Evolutionary conservation across 2,888 invertebrate genomes (phyloP).

Genomic region (Drosophila mulleri): DNA sequence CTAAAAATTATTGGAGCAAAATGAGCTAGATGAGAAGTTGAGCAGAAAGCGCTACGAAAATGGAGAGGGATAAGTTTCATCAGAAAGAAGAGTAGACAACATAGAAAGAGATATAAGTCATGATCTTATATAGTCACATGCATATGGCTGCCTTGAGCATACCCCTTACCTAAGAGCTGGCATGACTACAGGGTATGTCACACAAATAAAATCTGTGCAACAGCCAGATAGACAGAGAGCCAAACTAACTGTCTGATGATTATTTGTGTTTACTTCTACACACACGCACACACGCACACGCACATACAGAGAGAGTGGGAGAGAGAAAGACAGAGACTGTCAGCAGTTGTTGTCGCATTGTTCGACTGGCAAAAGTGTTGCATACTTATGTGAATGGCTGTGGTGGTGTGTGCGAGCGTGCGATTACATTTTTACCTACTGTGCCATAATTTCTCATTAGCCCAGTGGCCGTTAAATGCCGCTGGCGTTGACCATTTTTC

Average conservation of each 20-base stretch:
- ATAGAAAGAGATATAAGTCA: no score
- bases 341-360: slow-evolving; percentile 38
- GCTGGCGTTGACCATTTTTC: slow-evolving; percentile 60
- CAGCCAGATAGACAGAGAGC: slow-evolving; percentile 47
- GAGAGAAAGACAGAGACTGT: not conserved
- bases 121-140: not conserved
- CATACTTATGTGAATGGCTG: slow-evolving; percentile 40
- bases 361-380: slow-evolving; percentile 48
- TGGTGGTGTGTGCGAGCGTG: not conserved
- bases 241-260: slow-evolving; percentile 73
- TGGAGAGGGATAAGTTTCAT: no score
- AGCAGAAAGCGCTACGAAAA: no score
- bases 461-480: slow-evolving; percentile 77
- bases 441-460: slow-evolving; percentile 83
- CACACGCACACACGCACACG: slow-evolving; percentile 33
- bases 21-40: no score
- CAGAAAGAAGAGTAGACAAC: no score
- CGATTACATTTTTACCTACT: slow-evolving; percentile 61
- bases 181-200: slow-evolving; percentile 25
- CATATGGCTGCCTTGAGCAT: not conserved
- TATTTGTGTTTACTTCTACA: slow-evolving; percentile 71
- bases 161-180: not conserved
- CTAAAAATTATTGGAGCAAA: no score
- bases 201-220: slow-evolving; percentile 70
- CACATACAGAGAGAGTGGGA: slow-evolving; percentile 10